Conservation (phyloP, 2,113 vertebrate species). For the Cryptotis parvus region DNA sequence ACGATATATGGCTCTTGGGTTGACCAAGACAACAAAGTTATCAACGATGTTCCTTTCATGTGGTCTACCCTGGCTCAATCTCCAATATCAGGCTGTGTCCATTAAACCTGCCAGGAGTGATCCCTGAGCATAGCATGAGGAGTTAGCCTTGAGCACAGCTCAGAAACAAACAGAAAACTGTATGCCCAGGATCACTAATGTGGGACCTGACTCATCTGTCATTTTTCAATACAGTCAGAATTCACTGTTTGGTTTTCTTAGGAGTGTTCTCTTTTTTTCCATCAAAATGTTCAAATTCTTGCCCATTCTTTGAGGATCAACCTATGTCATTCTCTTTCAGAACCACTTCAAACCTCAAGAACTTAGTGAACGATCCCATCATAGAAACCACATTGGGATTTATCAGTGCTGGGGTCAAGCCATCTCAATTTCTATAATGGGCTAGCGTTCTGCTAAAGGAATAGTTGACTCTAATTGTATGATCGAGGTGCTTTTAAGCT, state of each 20-base stretch:
- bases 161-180: neutral
- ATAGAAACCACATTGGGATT: accelerated
- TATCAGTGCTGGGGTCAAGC: neutral
- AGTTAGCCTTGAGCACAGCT: too few species aligned
- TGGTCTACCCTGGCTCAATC: too few species aligned
- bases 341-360: neutral
- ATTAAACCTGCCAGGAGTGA: too few species aligned
- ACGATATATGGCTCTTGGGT: too few species aligned
- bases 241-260: neutral
- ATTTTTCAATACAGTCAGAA: neutral
- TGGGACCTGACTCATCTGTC: neutral
- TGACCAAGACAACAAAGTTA: too few species aligned
- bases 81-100: too few species aligned
- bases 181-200: neutral
- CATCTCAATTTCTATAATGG: neutral
- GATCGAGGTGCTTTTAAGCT: neutral
- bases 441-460: neutral
- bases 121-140: too few species aligned
- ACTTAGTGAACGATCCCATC: neutral
- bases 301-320: neutral
- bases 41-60: too few species aligned
- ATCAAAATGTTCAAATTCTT: neutral
- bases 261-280: neutral
- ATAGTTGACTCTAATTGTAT: too few species aligned
- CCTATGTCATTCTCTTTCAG: neutral